Percentiles rank a stretch among this genome's conserved stretches.
phyloP scores from a whole-genome alignment of 2,797 vertebrate species.

The Acropternis orthonyx region DNA sequence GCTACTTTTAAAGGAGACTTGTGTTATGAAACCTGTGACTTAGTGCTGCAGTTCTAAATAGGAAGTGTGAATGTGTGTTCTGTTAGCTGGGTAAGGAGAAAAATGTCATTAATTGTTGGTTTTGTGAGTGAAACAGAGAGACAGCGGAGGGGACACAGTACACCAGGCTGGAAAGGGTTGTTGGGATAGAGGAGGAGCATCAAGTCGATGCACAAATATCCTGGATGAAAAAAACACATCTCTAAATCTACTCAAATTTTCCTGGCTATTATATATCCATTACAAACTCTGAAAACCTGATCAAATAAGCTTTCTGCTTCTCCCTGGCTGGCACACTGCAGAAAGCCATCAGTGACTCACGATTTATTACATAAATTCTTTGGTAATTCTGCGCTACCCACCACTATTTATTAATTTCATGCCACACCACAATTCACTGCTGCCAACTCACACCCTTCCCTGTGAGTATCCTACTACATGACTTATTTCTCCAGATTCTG shows the following conservation, averaged over 20 bases:
- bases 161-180: not conserved
- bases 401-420: not conserved
- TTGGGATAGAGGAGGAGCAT: not conserved
- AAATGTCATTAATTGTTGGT: not conserved
- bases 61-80: not conserved
- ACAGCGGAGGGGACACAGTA: not conserved
- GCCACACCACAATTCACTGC: not conserved
- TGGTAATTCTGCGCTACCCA: not conserved
- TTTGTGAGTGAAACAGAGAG: not conserved
- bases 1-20: constrained; percentile 44
- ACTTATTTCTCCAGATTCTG: not conserved
- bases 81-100: not conserved
- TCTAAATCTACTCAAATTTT: not conserved
- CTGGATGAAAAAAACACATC: not conserved
- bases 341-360: not conserved
- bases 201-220: not conserved
- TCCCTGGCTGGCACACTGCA: not conserved
- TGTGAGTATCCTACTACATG: not conserved
- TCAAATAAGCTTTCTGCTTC: not conserved
- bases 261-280: not conserved
- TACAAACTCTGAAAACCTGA: not conserved
- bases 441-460: not conserved
- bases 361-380: not conserved
- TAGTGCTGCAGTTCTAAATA: not conserved
- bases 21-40: not conserved